Base-by-base conservation (phyloP, 1,140 invertebrate genomes). In the Leptinotarsa lineolata region DNA sequence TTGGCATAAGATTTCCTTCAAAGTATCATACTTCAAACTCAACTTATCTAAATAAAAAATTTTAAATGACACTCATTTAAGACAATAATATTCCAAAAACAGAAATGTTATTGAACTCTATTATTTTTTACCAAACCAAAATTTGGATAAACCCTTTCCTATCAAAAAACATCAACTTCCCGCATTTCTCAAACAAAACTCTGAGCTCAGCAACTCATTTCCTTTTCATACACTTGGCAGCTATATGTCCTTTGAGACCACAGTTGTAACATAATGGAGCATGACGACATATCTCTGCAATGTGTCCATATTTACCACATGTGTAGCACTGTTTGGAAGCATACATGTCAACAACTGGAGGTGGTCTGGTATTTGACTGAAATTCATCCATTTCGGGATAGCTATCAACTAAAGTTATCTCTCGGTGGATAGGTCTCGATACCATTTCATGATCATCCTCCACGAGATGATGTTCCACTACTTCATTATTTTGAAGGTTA, bases 281-380 rank as follows among this genome's bases (percentile, higher is more conserved):
- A 64, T 77, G 76, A 18, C 76, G 64, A 65, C 78, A 79, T 22
- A 70, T 70, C 22, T 72, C 20, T 12, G 72, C 60, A 16, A 74
- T 12, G 67, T 79, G 78, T 30, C 78, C 78, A 48, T 74, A 46
- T 67, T 75, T 76, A 18, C 72, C 72, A 67, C 78, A 79, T 18
- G 75, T 78, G 18, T 64, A 69, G 72, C 78, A 79, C 12, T 70
- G 73, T 18, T 54, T 68, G 45, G 15, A 24, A 18, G 63, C 58
- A 74, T 21, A 59, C 46, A 3, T 68, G 60, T 60, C 30, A 20
- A 8, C 60, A 44, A 45, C 45, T 73, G 66, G 15, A 46, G 12
- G 20, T 58, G 20, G 67, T 66, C 44, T 66, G 20, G 60, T 24
- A 16, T 68, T 46, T 30, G 48, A 46, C 13, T 58, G 21, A 59